Evolutionary conservation across 2,797 vertebrate species (phyloP).

Genomic region (Takifugu rubripes): DNA sequence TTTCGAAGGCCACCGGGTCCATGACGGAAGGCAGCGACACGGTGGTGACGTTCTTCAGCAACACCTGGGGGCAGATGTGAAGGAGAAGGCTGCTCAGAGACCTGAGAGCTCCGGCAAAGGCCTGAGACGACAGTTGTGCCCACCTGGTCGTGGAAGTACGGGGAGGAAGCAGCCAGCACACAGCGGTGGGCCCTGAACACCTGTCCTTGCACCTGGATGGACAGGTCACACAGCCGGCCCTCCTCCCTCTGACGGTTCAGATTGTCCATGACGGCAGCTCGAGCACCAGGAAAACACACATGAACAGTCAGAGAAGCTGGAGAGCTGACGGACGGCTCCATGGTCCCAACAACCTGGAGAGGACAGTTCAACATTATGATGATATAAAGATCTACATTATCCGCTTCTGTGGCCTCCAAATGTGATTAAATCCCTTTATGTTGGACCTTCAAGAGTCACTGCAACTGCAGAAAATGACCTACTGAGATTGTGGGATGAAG

Average conservation of each 20-base stretch:
- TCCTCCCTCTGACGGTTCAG: conserved; percentile 90
- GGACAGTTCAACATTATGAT: background rate
- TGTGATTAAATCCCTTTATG: no score
- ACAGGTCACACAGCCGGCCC: conserved; percentile 88
- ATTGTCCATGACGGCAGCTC: conserved; percentile 84
- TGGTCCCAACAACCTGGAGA: conserved; percentile 23
- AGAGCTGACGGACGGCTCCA: conserved; percentile 68
- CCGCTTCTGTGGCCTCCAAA: no score
- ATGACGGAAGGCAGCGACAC: conserved; percentile 88
- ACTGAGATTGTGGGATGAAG: no score
- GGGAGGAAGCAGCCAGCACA: conserved; percentile 89
- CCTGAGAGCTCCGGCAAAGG: no score
- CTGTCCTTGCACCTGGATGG: conserved; percentile 87
- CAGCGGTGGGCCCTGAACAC: conserved; percentile 91
- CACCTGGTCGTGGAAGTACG: conserved; percentile 94
- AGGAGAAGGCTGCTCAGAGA: no score
- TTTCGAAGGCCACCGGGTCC: conserved; percentile 89
- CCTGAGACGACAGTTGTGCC: background rate
- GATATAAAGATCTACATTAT: no score
- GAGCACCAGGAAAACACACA: conserved; percentile 87
- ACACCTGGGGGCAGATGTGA: conserved; percentile 63
- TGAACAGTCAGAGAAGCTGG: conserved; percentile 75
- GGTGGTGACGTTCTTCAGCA: conserved; percentile 88
- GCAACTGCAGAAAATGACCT: no score
- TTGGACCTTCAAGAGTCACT: no score